A percentile compares a stretch with the other conserved stretches of the same genome.
phyloP scores from a whole-genome alignment of 2,888 invertebrate genomes.

The Melipona beecheii region DNA sequence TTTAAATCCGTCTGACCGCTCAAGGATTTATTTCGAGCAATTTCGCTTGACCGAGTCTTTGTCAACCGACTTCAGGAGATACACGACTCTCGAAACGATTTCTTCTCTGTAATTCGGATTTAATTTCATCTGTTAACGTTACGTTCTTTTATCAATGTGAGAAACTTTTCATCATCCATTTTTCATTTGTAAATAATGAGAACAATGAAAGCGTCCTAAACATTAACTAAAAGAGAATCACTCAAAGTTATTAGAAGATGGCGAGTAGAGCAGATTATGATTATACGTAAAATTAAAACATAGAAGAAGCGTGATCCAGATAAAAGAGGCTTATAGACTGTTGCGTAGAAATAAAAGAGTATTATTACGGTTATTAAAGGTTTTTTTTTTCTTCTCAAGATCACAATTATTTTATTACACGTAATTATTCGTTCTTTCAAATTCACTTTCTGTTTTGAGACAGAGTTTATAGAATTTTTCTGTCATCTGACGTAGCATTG shows the following conservation, averaged over 20 bases:
- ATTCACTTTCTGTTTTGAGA: neutral
- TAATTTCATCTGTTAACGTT: neutral
- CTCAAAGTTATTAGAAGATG: constrained; percentile 22
- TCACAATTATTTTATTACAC: constrained; percentile 2
- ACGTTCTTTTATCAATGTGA: neutral
- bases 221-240: constrained; percentile 20
- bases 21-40: constrained; percentile 11
- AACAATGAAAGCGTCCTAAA: constrained; percentile 8
- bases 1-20: constrained; percentile 5
- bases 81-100: neutral
- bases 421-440: constrained; percentile 26
- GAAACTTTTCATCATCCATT: neutral
- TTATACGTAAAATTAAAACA: constrained; percentile 41
- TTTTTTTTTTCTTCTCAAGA: constrained; percentile 33
- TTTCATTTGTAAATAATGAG: neutral
- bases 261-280: constrained; percentile 9
- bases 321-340: constrained; percentile 78
- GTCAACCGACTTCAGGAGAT: constrained; percentile 25
- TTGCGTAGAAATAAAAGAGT: constrained; percentile 74
- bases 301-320: constrained; percentile 61
- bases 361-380: constrained; percentile 66
- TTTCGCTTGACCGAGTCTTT: constrained; percentile 6
- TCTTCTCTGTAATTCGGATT: neutral
- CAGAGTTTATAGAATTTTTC: neutral
- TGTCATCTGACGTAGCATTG: neutral